These are phyloP conservation scores for Phengaris alcon DNA, from an alignment of 2,888 invertebrate genomes.

Conservation along the genomic window DNA sequence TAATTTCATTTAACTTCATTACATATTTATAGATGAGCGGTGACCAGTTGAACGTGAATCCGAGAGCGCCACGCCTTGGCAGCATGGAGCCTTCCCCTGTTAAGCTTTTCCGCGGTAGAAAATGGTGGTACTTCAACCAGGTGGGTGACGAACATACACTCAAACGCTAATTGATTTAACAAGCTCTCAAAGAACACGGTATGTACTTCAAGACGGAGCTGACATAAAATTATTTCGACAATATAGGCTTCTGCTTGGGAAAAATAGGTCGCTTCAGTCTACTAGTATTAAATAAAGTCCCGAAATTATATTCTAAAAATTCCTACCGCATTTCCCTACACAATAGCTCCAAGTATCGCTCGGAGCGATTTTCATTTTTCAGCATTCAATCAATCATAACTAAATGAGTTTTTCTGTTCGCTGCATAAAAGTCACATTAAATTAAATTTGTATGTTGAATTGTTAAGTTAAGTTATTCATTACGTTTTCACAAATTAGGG, in stretches of 20 bases:
- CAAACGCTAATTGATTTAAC: too few relatives aligned
- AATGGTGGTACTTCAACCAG: conserved; percentile 75
- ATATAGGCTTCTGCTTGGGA: not conserved
- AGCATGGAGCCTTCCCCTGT: conserved; percentile 50
- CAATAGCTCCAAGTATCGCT: conserved; percentile 13
- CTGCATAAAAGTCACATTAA: not conserved
- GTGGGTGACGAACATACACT: conserved; percentile 41
- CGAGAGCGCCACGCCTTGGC: conserved; percentile 52
- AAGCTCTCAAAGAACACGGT: not conserved
- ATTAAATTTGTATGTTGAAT: not conserved
- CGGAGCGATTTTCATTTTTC: conserved; percentile 6
- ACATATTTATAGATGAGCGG: conserved; percentile 58
- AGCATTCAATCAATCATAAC: conserved; percentile 1
- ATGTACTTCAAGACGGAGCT: too few relatives aligned
- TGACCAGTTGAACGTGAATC: conserved; percentile 66
- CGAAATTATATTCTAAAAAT: conserved; percentile 5
- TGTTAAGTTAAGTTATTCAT: not conserved
- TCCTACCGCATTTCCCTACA: conserved; percentile 2
- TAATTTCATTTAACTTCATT: too few relatives aligned
- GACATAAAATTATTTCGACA: too few relatives aligned
- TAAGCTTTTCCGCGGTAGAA: conserved; percentile 60
- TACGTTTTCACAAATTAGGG: not conserved
- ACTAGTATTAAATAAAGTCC: not conserved
- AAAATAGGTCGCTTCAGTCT: not conserved
- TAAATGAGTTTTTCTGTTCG: not conserved